Conservation (phyloP, 2,113 vertebrate genomes). For the Onychostoma macrolepis region DNA sequence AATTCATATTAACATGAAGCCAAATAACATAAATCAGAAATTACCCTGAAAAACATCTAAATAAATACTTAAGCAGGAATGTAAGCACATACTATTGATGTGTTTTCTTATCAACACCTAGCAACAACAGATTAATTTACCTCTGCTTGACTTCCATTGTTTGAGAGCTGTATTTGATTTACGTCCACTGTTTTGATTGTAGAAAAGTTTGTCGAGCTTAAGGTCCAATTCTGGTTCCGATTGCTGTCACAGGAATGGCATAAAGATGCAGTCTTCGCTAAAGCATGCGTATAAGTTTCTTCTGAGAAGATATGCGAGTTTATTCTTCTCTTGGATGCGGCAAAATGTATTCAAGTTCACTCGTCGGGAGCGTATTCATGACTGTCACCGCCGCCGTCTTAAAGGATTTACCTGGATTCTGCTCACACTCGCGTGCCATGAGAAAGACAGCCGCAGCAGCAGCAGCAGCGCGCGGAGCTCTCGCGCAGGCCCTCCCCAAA, state of each 20-base stretch:
- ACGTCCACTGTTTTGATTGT: background rate
- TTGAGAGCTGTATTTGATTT: background rate
- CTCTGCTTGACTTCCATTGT: conserved; percentile 29
- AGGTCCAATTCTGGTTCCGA: conserved; percentile 8
- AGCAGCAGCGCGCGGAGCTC: background rate
- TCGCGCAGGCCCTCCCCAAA: conserved; percentile 46
- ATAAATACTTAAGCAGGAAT: background rate
- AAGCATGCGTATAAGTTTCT: background rate
- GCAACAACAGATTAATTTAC: conserved; percentile 21
- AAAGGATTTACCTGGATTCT: conserved; percentile 21
- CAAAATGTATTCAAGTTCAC: background rate
- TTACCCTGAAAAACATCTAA: background rate
- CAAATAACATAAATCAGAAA: background rate
- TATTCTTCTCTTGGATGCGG: background rate
- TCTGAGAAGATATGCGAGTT: background rate
- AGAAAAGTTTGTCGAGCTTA: conserved; percentile 11
- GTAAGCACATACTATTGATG: background rate
- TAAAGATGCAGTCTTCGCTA: conserved; percentile 5
- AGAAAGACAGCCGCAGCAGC: background rate
- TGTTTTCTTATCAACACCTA: background rate
- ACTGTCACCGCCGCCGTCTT: conserved; percentile 37
- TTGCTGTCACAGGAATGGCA: background rate
- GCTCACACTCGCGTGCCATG: background rate
- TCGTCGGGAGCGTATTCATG: background rate
- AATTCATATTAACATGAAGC: background rate